Evolutionary conservation across 2,797 vertebrate species (phyloP).

Genomic region (Muraenolepis orangiensis): DNA sequence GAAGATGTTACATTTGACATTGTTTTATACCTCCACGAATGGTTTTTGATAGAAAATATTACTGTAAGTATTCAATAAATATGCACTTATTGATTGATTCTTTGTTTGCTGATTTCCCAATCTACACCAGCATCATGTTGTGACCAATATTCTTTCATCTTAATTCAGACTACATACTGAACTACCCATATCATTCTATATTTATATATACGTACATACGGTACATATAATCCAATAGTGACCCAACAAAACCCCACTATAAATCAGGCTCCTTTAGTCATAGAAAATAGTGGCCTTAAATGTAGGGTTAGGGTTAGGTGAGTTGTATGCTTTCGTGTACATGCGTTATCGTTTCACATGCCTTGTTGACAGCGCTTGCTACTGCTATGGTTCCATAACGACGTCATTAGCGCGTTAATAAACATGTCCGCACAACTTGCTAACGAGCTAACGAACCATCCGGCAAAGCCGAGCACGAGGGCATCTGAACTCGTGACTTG

Average conservation of each 20-base stretch:
- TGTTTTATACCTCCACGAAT: conserved; percentile 25
- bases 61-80: conserved; percentile 34
- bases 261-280: not conserved
- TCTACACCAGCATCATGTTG: not conserved
- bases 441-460: not conserved
- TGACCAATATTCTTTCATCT: not conserved
- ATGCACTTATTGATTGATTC: conserved; percentile 15
- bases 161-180: not conserved
- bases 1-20: conserved; percentile 5
- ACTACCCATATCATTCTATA: too few species aligned
- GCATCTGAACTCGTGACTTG: not conserved
- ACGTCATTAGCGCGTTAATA: not conserved
- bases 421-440: not conserved
- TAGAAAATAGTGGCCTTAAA: not conserved
- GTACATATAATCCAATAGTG: not conserved
- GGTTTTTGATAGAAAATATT: conserved; percentile 22
- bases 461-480: not conserved
- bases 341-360: not conserved
- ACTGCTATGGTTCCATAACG: not conserved
- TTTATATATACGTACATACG: not conserved
- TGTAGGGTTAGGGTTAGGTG: not conserved
- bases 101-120: not conserved
- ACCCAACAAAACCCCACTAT: not conserved
- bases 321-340: not conserved
- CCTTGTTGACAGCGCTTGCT: not conserved